Conservation (phyloP, 2,888 invertebrate species). For the Lasioglossum morio region DNA sequence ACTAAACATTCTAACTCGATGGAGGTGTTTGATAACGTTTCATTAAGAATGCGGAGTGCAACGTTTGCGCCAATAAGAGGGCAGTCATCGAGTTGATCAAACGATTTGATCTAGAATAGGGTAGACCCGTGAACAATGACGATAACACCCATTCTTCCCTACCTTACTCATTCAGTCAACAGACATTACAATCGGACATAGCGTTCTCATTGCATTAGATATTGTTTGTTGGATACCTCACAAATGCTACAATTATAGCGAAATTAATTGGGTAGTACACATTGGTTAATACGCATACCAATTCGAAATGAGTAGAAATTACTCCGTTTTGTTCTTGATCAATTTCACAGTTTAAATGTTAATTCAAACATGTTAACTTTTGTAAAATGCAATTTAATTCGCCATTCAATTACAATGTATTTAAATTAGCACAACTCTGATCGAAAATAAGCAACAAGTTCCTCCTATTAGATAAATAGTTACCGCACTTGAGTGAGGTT, state of each 20-base stretch:
- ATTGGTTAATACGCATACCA: no score
- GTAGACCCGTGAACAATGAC: not conserved
- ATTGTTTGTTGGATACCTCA: not conserved
- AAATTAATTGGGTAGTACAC: not conserved
- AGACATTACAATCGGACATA: not conserved
- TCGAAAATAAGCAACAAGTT: not conserved
- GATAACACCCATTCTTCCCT: not conserved
- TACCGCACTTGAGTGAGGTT: not conserved
- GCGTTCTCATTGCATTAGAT: not conserved
- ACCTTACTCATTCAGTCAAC: not conserved
- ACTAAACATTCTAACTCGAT: not conserved
- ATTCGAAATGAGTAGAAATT: not conserved
- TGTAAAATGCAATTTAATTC: no score
- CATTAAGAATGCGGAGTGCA: conserved; percentile 6
- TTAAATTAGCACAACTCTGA: no score
- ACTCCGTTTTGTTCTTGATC: not conserved
- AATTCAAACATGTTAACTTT: no score
- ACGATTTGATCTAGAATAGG: not conserved
- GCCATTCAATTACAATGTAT: no score
- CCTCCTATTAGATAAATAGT: no score
- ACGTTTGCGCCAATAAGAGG: not conserved
- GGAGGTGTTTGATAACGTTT: not conserved
- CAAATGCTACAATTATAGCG: not conserved
- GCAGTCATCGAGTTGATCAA: not conserved
- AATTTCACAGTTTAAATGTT: not conserved